Conservation (phyloP, 2,113 vertebrate genomes). For the Lepus europaeus region DNA sequence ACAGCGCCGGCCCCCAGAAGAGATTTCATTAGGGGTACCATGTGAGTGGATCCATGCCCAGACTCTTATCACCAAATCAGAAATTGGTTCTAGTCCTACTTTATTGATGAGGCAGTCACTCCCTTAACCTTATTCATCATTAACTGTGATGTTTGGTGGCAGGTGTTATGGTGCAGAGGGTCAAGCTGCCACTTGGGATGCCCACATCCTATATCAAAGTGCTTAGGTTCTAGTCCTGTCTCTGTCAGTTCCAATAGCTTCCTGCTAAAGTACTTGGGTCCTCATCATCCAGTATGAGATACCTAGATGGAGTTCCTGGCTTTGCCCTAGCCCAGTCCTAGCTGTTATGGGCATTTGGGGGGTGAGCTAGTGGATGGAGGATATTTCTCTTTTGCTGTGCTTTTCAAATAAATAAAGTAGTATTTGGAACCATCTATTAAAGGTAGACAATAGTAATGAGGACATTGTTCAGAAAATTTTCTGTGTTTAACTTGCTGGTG, state of each 20-base stretch:
- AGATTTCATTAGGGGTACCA: slow-evolving; percentile 6
- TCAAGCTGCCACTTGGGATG: too few species aligned
- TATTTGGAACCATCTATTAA: slow-evolving; percentile 40
- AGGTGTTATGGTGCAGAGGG: too few species aligned
- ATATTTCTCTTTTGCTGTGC: too few species aligned
- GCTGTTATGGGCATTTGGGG: too few species aligned
- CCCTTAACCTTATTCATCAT: not conserved
- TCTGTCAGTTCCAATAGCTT: too few species aligned
- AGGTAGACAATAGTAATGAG: not conserved
- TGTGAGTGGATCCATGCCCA: not conserved
- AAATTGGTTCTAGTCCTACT: slow-evolving; percentile 32
- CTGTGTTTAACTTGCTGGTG: slow-evolving; percentile 25
- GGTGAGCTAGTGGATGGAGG: too few species aligned
- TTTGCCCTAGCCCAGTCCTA: too few species aligned
- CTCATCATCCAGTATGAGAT: too few species aligned
- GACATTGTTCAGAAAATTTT: slow-evolving; percentile 55
- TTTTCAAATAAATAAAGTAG: not conserved
- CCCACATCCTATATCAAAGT: too few species aligned
- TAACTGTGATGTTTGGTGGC: not conserved
- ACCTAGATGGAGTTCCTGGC: too few species aligned
- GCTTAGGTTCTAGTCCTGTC: too few species aligned
- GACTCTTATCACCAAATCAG: not conserved
- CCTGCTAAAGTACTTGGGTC: too few species aligned
- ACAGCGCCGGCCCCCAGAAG: not conserved
- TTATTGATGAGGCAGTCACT: not conserved